Evolutionary conservation across 2,888 invertebrate genomes (phyloP), one percentile per base, ranked within the genome.

Genomic region (Zhuqinia jingwanae): DNA sequence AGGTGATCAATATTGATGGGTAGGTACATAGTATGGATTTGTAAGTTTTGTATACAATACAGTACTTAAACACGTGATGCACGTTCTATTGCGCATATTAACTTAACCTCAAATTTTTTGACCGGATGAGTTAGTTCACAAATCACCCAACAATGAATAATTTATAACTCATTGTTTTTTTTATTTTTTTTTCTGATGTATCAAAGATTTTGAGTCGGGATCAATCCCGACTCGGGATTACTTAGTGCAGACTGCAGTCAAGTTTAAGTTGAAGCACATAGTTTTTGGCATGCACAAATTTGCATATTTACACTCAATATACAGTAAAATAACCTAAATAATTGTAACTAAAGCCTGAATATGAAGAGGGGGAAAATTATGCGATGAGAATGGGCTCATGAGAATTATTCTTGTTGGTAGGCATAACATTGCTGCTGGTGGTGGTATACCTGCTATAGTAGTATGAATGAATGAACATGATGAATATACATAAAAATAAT

Each of bases 331-430:
- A n/a, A n/a, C n/a, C n/a, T n/a, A n/a, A n/a, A n/a, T n/a, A n/a
- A n/a, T n/a, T n/a, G n/a, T n/a, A n/a, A n/a, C n/a, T n/a, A n/a
- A n/a, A n/a, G n/a, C 56, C 17, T 20, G 20, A 56, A n/a, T 17
- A 56, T n/a, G 17, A n/a, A 20, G 8, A 8, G 5, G 36, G 8
- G 5, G 36, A 3, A 36, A n/a, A n/a, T n/a, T n/a, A n/a, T n/a
- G n/a, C 27, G 70, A 60, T 82, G 75, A 83, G 65, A 83, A 83
- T 63, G 63, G 22, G 36, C 83, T 63, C 83, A 83, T 83, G 83
- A 76, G 83, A 83, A 83, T 8, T 60, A 53, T 73, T 58, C 15
- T 25, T 70, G 36, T 3, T 36, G 36, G 36, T 36, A n/a, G n/a
- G n/a, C n/a, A n/a, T n/a, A n/a, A 13, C 53, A 53, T 3, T 17